Evolutionary conservation across 2,113 vertebrate species (phyloP), one percentile per base, ranked within the genome.

Genomic region (Spea bombifrons): DNA sequence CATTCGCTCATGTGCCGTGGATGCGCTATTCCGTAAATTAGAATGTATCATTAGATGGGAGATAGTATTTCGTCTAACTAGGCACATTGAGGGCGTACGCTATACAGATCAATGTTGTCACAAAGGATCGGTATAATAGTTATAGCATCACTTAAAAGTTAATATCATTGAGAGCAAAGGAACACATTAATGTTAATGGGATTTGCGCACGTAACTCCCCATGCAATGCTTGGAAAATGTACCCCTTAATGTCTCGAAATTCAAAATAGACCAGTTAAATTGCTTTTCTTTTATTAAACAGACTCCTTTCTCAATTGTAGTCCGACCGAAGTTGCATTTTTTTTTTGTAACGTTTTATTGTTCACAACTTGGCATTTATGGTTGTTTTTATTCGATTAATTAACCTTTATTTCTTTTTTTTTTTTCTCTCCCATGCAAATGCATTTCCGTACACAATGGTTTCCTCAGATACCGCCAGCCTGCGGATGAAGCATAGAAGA

Each of bases 71-170:
- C 84, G 81, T 66, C 80, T 74, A 83, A 80, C 69, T 85, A 81
- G 59, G 53, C 82, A 68, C 82, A 9, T 84, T 85, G 78, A 72
- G 84, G 73, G 81, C n/a, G 72, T 75, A 76, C 8, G 75, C 13
- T 2, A 0, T 84, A 68, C 71, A 82, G 81, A 84, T 82, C 17
- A 87, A 81, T 73, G 30, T 64, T 86, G 71, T 83, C 78, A 81
- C 85, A 87, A 86, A 85, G 81, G 73, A 84, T 84, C 84, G 63
- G 84, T 85, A 7, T 66, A 83, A 69, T 83, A 85, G 82, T 88
- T 89, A 83, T 61, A 70, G 81, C 57, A 45, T 87, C 78, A 78
- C 81, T 87, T 88, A 85, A 83, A 87, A 87, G 71, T 87, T 86
- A 88, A 69, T 85, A 83, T 84, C 61, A 13, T 71, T 73, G 81